Evolutionary conservation across 1,140 invertebrate genomes (phyloP).

Genomic region (Diuraphis noxia): DNA sequence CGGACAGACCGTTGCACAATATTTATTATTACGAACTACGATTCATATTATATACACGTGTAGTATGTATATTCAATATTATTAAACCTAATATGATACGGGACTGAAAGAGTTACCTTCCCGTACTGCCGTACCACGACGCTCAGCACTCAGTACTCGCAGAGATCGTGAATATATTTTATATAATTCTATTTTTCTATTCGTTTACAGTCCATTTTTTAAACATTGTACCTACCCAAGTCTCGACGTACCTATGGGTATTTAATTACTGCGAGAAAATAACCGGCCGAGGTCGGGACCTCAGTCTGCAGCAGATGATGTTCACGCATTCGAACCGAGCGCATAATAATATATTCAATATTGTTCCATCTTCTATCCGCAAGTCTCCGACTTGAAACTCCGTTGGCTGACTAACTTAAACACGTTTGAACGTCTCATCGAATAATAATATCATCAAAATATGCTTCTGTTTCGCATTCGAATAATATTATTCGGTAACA

Average conservation of each 20-base stretch:
- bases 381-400: neutral
- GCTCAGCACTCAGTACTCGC: too few relatives aligned
- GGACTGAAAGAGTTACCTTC: neutral
- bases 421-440: neutral
- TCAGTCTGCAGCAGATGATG: neutral
- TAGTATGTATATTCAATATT: neutral
- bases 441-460: neutral
- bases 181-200: neutral
- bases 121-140: neutral
- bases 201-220: neutral
- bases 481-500: neutral
- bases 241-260: neutral
- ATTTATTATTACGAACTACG: conserved; percentile 4
- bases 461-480: neutral
- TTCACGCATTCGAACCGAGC: neutral
- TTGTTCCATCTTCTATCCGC: neutral
- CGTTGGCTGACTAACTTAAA: neutral
- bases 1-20: conserved; percentile 21
- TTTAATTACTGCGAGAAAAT: neutral
- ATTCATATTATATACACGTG: neutral
- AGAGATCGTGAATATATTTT: neutral
- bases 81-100: neutral
- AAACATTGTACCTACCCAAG: neutral
- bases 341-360: neutral
- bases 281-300: neutral